phyloP scores from a whole-genome alignment of 2,888 invertebrate genomes.

The Philereme transversata region DNA sequence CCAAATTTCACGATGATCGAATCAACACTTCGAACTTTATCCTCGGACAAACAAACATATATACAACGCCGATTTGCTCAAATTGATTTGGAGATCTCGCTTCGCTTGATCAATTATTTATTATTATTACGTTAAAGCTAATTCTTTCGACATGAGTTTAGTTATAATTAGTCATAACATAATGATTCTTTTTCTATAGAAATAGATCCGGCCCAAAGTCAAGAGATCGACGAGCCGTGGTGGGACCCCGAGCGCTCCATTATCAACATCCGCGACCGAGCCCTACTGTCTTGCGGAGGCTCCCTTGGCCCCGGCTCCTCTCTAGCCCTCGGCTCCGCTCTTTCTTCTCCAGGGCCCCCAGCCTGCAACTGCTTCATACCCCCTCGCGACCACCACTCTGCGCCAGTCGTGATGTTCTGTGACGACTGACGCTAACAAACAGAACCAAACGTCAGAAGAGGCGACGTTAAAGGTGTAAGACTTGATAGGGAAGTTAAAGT shows the following conservation, averaged over 20 bases:
- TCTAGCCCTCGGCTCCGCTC: conserved; percentile 68
- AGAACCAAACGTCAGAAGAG: conserved; percentile 14
- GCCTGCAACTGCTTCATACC: conserved; percentile 76
- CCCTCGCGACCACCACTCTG: conserved; percentile 80
- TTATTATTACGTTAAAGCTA: too few species aligned
- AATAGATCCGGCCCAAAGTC: conserved; percentile 53
- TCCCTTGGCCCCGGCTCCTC: conserved; percentile 65
- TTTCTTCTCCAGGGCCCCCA: conserved; percentile 73
- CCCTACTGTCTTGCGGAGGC: conserved; percentile 71
- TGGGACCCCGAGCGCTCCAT: conserved; percentile 63
- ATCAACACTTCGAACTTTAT: too few species aligned
- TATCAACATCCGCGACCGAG: conserved; percentile 67
- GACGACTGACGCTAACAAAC: conserved; percentile 76
- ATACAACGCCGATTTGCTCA: too few species aligned
- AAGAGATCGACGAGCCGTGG: conserved; percentile 54
- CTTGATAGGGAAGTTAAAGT: conserved; percentile 21
- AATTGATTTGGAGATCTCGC: too few species aligned
- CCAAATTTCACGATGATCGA: too few species aligned
- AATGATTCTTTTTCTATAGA: conserved; percentile 44
- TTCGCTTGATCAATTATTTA: too few species aligned
- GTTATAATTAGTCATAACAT: too few species aligned
- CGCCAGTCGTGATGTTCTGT: conserved; percentile 85
- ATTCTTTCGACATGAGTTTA: too few species aligned
- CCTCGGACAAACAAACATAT: too few species aligned
- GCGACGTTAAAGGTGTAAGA: neutral